These are phyloP conservation scores for Melanotaenia parkinsoni DNA, from an alignment of 2,797 vertebrate genomes.

Conservation along the genomic window DNA sequence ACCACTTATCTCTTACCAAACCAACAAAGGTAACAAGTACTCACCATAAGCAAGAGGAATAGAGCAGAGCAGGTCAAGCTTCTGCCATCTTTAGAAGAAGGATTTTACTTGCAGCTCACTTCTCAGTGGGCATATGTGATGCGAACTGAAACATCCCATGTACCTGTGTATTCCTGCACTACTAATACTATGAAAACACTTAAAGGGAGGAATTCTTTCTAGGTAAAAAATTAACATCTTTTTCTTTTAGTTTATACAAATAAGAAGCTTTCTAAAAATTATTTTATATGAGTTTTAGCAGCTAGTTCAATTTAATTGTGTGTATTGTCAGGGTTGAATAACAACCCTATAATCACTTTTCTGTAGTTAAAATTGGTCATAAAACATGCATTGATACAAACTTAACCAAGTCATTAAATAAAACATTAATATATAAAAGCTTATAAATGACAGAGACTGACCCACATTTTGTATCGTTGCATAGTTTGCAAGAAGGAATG, in stretches of 20 bases:
- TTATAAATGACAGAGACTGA: slow-evolving; percentile 24
- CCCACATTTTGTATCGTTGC: slow-evolving; percentile 50
- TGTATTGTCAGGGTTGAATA: background rate
- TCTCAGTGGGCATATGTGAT: background rate
- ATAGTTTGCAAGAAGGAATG: slow-evolving; percentile 9
- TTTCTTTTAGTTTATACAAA: background rate
- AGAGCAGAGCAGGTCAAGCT: no score
- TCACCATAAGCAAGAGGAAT: no score
- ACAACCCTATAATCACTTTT: background rate
- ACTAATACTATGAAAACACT: background rate
- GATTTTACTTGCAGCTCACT: no score
- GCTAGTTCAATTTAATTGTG: background rate
- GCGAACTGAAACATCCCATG: no score
- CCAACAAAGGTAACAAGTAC: background rate
- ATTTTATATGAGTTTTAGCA: background rate
- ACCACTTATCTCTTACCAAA: background rate
- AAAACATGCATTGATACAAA: background rate
- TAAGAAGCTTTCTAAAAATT: background rate
- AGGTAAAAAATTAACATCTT: background rate
- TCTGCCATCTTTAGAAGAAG: no score
- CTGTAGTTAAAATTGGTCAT: background rate
- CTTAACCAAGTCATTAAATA: no score
- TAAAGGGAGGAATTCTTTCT: background rate
- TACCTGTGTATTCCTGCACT: background rate
- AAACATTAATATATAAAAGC: no score